phyloP scores from a whole-genome alignment of 1,140 invertebrate genomes.

The Caenorhabditis elegans region DNA sequence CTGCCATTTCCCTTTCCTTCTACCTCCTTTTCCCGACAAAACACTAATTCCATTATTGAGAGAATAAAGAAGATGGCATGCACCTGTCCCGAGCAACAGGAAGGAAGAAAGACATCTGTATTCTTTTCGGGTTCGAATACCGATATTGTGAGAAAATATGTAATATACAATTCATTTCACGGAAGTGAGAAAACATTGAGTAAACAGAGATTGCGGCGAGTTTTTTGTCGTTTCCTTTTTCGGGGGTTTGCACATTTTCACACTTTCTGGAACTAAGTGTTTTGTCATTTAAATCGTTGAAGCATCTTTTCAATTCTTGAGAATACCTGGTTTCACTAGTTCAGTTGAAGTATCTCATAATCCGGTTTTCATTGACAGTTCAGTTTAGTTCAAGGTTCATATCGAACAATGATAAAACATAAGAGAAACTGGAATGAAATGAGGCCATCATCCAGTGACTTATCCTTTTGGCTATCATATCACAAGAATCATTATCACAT shows the following conservation, averaged over 20 bases:
- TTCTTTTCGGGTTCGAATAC: neutral
- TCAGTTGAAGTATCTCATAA: neutral
- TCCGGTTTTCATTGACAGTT: neutral
- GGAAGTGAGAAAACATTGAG: neutral
- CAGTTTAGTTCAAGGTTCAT: conserved; percentile 9
- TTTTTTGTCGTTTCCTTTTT: neutral
- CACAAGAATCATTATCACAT: neutral
- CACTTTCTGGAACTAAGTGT: conserved; percentile 5
- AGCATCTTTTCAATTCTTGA: neutral
- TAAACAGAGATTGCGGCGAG: neutral
- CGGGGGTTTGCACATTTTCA: neutral
- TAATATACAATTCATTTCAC: neutral
- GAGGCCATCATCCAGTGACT: neutral
- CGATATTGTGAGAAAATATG: neutral
- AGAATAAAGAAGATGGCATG: conserved; percentile 10
- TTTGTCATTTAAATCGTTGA: neutral
- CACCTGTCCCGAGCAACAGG: conserved; percentile 11
- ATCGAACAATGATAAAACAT: neutral
- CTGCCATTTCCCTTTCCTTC: neutral
- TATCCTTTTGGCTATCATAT: neutral
- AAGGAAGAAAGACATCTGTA: neutral
- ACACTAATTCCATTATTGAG: conserved; percentile 3
- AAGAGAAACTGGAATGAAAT: neutral
- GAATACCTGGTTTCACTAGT: neutral
- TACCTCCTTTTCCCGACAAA: neutral